phyloP scores from a whole-genome alignment of 2,888 invertebrate species.

The Dascillus cervinus region DNA sequence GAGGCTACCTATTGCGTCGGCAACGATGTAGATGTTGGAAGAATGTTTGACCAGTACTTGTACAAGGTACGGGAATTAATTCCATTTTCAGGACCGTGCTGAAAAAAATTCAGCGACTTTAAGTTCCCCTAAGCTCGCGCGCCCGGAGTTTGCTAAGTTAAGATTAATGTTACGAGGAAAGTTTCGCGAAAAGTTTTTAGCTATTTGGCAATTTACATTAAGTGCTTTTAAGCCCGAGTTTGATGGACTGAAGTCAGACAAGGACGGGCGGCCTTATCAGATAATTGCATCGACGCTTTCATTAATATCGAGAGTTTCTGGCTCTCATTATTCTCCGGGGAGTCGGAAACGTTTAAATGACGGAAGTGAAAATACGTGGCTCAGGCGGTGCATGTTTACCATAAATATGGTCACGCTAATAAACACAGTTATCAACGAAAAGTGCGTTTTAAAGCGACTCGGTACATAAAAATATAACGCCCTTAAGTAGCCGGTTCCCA shows the following conservation, averaged over 20 bases:
- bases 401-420: too few species aligned
- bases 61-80: constrained; percentile 58
- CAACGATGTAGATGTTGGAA: constrained; percentile 51
- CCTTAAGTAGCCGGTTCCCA: constrained; percentile 13
- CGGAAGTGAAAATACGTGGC: too few species aligned
- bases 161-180: constrained; percentile 32
- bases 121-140: constrained; percentile 9
- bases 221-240: constrained; percentile 26
- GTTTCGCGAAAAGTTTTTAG: constrained; percentile 29
- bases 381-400: too few species aligned
- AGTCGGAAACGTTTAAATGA: too few species aligned
- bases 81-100: too few species aligned
- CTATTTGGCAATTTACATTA: constrained; percentile 32
- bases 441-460: too few species aligned
- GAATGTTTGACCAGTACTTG: constrained; percentile 60
- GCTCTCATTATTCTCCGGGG: constrained; percentile 6
- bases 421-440: too few species aligned
- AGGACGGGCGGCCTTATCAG: constrained; percentile 19
- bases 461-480: constrained; percentile 9
- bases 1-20: constrained; percentile 57
- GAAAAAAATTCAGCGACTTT: too few species aligned
- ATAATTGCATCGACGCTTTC: constrained; percentile 24
- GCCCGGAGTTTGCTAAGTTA: constrained; percentile 20
- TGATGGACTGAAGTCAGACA: constrained; percentile 22
- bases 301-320: constrained; percentile 21